Evolutionary conservation across 2,888 invertebrate species (phyloP).

Genomic region (Dynastes hyllus): DNA sequence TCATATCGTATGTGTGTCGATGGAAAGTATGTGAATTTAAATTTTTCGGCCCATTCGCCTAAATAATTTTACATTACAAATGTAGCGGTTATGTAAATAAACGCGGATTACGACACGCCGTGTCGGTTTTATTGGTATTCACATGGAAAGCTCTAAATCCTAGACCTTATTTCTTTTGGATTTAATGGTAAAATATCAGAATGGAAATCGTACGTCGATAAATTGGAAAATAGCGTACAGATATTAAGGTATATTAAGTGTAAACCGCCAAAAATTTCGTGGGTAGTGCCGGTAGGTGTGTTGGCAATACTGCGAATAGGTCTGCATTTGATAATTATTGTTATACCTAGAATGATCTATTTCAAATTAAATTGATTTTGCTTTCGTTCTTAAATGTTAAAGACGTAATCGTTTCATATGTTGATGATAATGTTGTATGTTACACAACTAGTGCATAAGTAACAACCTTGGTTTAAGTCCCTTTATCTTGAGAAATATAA

Average conservation of each 20-base stretch:
- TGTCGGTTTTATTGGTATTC: neutral
- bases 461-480: no score
- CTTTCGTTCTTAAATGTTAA: neutral
- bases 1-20: slow-evolving; percentile 21
- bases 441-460: no score
- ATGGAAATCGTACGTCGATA: neutral
- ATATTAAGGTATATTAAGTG: neutral
- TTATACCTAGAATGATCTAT: neutral
- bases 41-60: slow-evolving; percentile 28
- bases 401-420: no score
- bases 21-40: slow-evolving; percentile 39
- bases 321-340: neutral
- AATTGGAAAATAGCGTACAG: neutral
- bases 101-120: neutral
- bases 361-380: neutral
- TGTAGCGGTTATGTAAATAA: neutral
- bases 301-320: neutral
- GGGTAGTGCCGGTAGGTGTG: neutral
- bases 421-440: no score
- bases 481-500: no score
- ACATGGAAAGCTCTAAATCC: neutral
- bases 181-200: no score
- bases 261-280: neutral
- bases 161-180: neutral
- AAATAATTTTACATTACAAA: slow-evolving; percentile 10